phyloP scores from a whole-genome alignment of 2,888 invertebrate species.

The Thumatha senex region DNA sequence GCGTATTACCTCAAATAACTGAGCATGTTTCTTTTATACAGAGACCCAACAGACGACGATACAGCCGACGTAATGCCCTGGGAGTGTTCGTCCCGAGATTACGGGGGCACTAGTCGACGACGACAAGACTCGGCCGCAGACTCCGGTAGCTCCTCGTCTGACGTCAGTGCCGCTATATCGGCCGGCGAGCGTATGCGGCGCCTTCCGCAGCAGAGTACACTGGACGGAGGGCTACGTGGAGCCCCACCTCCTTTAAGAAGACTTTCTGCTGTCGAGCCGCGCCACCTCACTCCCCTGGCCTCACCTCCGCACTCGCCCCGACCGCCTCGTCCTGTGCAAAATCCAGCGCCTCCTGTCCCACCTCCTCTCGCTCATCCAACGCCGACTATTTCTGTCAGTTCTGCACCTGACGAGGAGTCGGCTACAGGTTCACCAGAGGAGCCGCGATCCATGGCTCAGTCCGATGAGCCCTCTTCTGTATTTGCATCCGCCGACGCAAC shows the following conservation, averaged over 20 bases:
- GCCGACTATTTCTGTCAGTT: constrained; percentile 88
- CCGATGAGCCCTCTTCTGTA: constrained; percentile 74
- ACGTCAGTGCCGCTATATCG: constrained; percentile 84
- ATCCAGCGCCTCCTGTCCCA: constrained; percentile 54
- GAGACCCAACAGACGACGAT: constrained; percentile 70
- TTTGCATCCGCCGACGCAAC: constrained; percentile 74
- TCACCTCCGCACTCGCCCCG: constrained; percentile 73
- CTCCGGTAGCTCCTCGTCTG: constrained; percentile 90
- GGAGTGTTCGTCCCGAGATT: constrained; percentile 62
- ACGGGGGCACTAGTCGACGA: constrained; percentile 58
- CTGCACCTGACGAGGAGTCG: constrained; percentile 85
- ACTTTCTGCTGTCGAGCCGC: constrained; percentile 81
- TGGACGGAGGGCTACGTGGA: constrained; percentile 85
- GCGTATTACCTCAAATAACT: no score
- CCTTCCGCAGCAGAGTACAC: constrained; percentile 86
- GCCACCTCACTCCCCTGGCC: constrained; percentile 81
- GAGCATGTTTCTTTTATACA: constrained; percentile 19
- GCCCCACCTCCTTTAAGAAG: constrained; percentile 73
- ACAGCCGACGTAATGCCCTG: constrained; percentile 67
- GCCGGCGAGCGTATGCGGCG: constrained; percentile 85
- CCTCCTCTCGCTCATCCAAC: constrained; percentile 53
- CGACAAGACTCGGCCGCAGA: constrained; percentile 88
- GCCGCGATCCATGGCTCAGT: constrained; percentile 62
- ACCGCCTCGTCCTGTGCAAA: constrained; percentile 59
- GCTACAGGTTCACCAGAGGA: constrained; percentile 61